A percentile compares a stretch with the other conserved stretches of the same genome.
Evolutionary conservation across 2,888 invertebrate species (phyloP).

Genomic region (Julus scandinavius): DNA sequence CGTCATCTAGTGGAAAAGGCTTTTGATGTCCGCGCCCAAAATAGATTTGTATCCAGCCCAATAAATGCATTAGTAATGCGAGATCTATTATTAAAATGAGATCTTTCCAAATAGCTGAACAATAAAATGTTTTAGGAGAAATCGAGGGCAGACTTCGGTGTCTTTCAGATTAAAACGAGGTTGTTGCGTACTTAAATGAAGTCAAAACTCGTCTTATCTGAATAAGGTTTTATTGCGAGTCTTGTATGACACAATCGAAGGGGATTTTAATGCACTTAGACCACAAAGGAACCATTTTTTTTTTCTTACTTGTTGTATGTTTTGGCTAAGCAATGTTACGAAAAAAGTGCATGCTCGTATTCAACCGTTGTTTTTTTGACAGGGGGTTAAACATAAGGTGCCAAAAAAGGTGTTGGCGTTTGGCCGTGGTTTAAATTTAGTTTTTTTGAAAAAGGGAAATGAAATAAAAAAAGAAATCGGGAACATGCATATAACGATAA

Average conservation of each 20-base stretch:
- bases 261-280: constrained; percentile 15
- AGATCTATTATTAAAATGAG: constrained; percentile 10
- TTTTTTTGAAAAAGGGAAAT: not conserved
- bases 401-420: not conserved
- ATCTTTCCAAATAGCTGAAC: not conserved
- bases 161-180: constrained; percentile 29
- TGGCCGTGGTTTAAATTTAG: not conserved
- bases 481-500: not conserved
- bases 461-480: not conserved
- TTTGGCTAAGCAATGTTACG: not conserved
- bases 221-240: not conserved
- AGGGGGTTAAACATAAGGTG: not conserved
- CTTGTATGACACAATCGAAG: constrained; percentile 36
- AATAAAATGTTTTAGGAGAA: not conserved
- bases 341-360: not conserved
- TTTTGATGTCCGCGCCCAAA: constrained; percentile 3
- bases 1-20: not conserved
- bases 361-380: not conserved
- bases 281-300: not conserved
- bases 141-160: constrained; percentile 4
- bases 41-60: not conserved
- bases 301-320: not conserved
- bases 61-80: constrained; percentile 18
- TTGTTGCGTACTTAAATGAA: constrained; percentile 29
- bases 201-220: constrained; percentile 40